These are phyloP conservation scores for Mastomys coucha DNA, from an alignment of 2,113 vertebrate species.

Conservation along the genomic window DNA sequence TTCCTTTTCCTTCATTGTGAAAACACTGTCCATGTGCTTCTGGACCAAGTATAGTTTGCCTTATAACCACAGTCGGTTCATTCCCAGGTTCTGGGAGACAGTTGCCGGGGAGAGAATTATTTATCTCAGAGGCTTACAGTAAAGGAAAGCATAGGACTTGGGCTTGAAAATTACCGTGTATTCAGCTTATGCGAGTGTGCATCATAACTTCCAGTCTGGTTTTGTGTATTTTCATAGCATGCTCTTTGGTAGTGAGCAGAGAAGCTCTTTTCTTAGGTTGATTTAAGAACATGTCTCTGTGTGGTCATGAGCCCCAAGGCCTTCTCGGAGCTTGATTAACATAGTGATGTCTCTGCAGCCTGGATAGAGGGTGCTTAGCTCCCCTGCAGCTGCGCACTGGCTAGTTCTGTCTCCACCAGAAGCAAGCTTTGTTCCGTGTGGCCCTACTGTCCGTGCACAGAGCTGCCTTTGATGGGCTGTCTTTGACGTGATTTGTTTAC, in stretches of 20 bases:
- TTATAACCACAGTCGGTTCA: slow-evolving; percentile 54
- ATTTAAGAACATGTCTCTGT: slow-evolving; percentile 13
- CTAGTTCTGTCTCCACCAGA: slow-evolving; percentile 64
- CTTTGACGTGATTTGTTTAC: slow-evolving; percentile 87
- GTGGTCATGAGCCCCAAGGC: slow-evolving; percentile 6
- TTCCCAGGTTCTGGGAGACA: slow-evolving; percentile 56
- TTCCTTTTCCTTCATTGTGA: slow-evolving; percentile 26
- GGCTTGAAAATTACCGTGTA: slow-evolving; percentile 51
- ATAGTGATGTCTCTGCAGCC: slow-evolving; percentile 42
- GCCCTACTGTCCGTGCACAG: slow-evolving; percentile 80
- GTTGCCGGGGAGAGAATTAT: slow-evolving; percentile 56
- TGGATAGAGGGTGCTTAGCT: slow-evolving; percentile 55
- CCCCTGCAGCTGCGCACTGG: slow-evolving; percentile 81
- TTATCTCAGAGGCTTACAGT: slow-evolving; percentile 32
- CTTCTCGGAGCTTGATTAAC: slow-evolving; percentile 12
- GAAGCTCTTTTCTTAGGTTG: slow-evolving; percentile 1
- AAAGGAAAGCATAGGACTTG: slow-evolving; percentile 54
- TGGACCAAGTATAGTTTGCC: slow-evolving; percentile 15
- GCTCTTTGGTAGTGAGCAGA: slow-evolving; percentile 33
- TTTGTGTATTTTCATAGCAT: slow-evolving; percentile 22
- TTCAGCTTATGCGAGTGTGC: neutral
- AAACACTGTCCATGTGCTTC: slow-evolving; percentile 24
- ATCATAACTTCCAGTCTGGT: neutral
- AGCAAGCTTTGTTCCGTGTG: slow-evolving; percentile 79
- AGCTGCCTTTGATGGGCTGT: slow-evolving; percentile 83